These are phyloP conservation scores for Phenganax marumi DNA, from an alignment of 92 coral and sea anemone genomes.

Conservation along the genomic window DNA sequence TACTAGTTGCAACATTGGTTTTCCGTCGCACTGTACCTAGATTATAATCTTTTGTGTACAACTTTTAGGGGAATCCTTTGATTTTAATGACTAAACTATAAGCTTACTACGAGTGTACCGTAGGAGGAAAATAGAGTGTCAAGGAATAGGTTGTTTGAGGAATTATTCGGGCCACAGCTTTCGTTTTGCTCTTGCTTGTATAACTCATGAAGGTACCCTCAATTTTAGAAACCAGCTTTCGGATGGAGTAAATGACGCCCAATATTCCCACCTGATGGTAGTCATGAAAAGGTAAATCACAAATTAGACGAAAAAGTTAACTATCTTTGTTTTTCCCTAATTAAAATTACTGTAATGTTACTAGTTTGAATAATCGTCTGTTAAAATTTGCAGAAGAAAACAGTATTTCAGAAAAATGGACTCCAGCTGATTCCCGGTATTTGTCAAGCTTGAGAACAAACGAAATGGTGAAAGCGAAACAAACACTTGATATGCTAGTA, in stretches of 20 bases:
- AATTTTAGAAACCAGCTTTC: slow-evolving; percentile 1
- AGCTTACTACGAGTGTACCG: no score
- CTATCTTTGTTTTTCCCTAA: background rate
- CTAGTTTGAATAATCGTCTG: slow-evolving; percentile 4
- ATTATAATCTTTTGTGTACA: background rate
- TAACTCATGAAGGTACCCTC: background rate
- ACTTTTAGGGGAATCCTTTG: background rate
- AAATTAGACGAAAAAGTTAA: background rate
- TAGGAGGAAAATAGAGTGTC: no score
- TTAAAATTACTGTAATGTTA: background rate
- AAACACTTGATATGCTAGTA: slow-evolving; percentile 52
- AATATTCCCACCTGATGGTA: background rate
- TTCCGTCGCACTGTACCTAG: background rate
- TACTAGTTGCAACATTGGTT: slow-evolving; percentile 33
- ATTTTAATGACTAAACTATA: no score
- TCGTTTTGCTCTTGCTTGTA: background rate
- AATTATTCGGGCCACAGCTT: no score
- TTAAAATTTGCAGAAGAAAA: slow-evolving; percentile 42
- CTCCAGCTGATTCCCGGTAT: slow-evolving; percentile 50
- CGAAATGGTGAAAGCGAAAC: slow-evolving; percentile 55
- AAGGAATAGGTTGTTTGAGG: no score
- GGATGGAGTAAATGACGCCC: background rate
- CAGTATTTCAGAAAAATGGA: slow-evolving; percentile 47
- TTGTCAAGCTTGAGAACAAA: slow-evolving; percentile 46
- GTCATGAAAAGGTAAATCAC: background rate